Evolutionary conservation across 2,113 vertebrate species (phyloP), one percentile per base, ranked within the genome.

Genomic region (Calidris pygmaea): DNA sequence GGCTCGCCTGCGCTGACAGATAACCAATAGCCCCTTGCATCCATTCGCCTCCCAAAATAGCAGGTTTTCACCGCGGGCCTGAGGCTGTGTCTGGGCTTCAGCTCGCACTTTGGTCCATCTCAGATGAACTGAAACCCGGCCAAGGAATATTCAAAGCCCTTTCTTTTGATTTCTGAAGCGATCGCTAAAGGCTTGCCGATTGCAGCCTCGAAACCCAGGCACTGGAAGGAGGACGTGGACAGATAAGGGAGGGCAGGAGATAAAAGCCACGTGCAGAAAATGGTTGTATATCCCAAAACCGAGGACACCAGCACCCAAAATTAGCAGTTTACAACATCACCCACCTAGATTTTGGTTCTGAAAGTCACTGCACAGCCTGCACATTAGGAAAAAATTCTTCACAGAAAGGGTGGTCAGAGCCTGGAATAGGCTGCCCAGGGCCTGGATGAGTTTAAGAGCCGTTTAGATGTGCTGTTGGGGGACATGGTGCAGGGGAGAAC

Each of bases 1-100:
- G 8, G 56, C 87, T 74, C 3, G 60, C 68, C 75, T 22, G 37
- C 11, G 7, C 95, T 96, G 96, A 95, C 96, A 97, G 88, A 93
- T 96, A 83, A 86, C 90, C 95, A 15, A 87, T 90, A 90, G 65
- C 43, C 55, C 73, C 80, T 37, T 4, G 30, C 70, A 17, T 43
- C 23, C 47, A 18, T 8, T 53, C 3, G 19, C 89, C 70, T 96
- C 96, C 87, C 85, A 30, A 56, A 85, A 82, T 10, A 93, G 96
- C 91, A 56, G 47, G 73, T 72, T 16, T 82, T 50, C 76, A 75
- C 47, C 17, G 0, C 0, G 9, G 75, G 76, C 73, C 59, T 3
- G 39, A 82, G 82, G 85, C 76, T 2, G 5, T 6, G 59, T 24
- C 91, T 88, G 87, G 83, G 58, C 72, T 93, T 43, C 84, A 56